Evolutionary conservation across 2,113 vertebrate species (phyloP).

Genomic region (Murina feae): DNA sequence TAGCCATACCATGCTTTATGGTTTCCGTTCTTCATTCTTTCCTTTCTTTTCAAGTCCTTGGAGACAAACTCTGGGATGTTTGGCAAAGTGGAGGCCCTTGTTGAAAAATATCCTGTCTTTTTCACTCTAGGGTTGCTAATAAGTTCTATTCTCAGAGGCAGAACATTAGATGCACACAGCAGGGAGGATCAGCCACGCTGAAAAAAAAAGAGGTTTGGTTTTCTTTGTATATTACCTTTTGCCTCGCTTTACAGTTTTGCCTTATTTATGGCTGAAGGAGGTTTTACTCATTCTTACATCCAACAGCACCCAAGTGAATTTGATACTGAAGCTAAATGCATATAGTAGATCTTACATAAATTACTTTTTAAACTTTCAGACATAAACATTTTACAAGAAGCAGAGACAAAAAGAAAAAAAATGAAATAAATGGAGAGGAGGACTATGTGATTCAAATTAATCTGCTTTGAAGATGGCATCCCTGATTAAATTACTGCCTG

Average conservation of each 20-base stretch:
- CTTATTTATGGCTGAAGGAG: slow-evolving; percentile 37
- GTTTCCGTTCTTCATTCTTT: slow-evolving; percentile 84
- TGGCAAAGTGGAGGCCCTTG: slow-evolving; percentile 77
- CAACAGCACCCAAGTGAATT: slow-evolving; percentile 58
- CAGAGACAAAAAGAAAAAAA: neutral
- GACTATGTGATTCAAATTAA: slow-evolving; percentile 26
- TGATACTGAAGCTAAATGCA: slow-evolving; percentile 62
- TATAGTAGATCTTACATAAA: slow-evolving; percentile 42
- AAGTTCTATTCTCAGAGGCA: slow-evolving; percentile 78
- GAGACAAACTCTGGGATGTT: slow-evolving; percentile 81
- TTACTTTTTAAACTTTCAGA: slow-evolving; percentile 38
- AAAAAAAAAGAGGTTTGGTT: neutral
- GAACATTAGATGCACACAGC: slow-evolving; percentile 68
- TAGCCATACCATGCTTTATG: slow-evolving; percentile 81
- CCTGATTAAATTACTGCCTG: slow-evolving; percentile 11
- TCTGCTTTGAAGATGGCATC: neutral
- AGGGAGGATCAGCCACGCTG: slow-evolving; percentile 56
- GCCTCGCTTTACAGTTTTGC: slow-evolving; percentile 38
- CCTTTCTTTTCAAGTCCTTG: slow-evolving; percentile 81
- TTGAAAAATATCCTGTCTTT: slow-evolving; percentile 80
- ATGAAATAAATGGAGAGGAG: slow-evolving; percentile 26
- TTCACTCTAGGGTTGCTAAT: slow-evolving; percentile 74
- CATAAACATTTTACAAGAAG: neutral
- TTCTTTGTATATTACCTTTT: slow-evolving; percentile 27
- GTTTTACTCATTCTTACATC: neutral